Evolutionary conservation across 2,113 vertebrate species (phyloP).

Genomic region (Athene noctua): DNA sequence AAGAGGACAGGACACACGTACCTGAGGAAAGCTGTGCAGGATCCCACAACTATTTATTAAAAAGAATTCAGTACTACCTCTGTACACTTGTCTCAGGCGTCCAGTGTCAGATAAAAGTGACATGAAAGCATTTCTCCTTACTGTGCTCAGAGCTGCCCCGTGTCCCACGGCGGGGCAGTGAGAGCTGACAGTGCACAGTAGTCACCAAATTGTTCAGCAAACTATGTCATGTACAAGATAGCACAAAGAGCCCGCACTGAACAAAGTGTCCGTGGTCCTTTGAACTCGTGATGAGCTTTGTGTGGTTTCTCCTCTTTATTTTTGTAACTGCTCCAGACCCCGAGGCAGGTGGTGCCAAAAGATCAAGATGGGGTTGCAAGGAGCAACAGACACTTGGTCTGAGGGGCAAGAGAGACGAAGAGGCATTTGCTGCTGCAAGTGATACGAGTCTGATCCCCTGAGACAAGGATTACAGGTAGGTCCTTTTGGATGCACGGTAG

Average conservation of each 20-base stretch:
- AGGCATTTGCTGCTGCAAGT: neutral
- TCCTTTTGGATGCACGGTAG: fast-evolving
- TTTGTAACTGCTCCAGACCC: neutral
- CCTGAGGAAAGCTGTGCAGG: fast-evolving
- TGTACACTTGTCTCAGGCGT: neutral
- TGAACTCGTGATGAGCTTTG: slow-evolving; percentile 31
- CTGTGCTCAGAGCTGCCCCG: neutral
- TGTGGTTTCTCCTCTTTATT: neutral
- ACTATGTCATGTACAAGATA: slow-evolving; percentile 54
- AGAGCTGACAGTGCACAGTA: neutral
- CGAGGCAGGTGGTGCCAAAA: neutral
- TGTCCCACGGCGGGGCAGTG: neutral
- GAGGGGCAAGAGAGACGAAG: neutral
- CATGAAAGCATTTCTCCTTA: neutral
- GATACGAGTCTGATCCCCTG: fast-evolving
- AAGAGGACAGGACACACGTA: fast-evolving
- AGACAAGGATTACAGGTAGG: fast-evolving
- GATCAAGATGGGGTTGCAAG: neutral
- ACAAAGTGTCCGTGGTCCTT: slow-evolving; percentile 4
- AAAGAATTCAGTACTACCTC: neutral
- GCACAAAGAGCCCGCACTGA: neutral
- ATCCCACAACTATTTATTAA: neutral
- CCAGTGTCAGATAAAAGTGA: slow-evolving; percentile 14
- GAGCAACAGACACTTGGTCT: neutral
- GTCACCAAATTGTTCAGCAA: slow-evolving; percentile 29